Evolutionary conservation across 1,140 invertebrate species (phyloP).

Genomic region (Leptonema lineaticorne): DNA sequence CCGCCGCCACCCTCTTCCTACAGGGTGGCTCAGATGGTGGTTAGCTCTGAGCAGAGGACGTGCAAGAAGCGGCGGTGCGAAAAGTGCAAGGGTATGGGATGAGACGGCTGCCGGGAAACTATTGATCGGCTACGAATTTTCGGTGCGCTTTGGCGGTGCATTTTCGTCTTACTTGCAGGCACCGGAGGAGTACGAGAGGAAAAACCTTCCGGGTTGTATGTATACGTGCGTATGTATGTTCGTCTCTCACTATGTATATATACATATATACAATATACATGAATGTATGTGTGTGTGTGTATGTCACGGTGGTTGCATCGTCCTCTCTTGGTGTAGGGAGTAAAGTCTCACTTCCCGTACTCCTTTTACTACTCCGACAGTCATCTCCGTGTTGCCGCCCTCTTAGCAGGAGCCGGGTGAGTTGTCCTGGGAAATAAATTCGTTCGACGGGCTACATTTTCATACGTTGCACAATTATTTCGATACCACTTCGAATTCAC

Average conservation of each 20-base stretch:
- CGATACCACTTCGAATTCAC: no score
- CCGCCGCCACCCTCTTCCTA: no score
- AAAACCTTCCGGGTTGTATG: constrained; percentile 19
- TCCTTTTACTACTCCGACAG: not conserved
- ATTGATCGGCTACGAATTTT: constrained; percentile 42
- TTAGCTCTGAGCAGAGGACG: not conserved
- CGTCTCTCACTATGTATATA: no score
- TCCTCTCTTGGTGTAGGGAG: not conserved
- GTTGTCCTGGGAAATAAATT: constrained; percentile 30
- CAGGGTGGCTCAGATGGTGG: not conserved
- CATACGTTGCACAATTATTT: no score
- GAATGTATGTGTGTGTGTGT: no score
- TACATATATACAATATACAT: no score
- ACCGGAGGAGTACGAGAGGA: constrained; percentile 2
- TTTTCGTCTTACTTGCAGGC: constrained; percentile 39
- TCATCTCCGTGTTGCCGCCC: not conserved
- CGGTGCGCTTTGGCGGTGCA: constrained; percentile 39
- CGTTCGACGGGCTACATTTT: constrained; percentile 12
- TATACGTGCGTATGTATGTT: no score
- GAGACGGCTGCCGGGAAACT: constrained; percentile 40
- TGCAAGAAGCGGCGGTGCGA: constrained; percentile 29
- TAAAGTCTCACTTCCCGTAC: not conserved
- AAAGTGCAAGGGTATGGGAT: constrained; percentile 28
- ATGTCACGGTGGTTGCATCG: not conserved
- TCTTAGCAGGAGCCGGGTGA: not conserved